phyloP scores from a whole-genome alignment of 2,113 vertebrate genomes.

The Ictalurus furcatus region DNA sequence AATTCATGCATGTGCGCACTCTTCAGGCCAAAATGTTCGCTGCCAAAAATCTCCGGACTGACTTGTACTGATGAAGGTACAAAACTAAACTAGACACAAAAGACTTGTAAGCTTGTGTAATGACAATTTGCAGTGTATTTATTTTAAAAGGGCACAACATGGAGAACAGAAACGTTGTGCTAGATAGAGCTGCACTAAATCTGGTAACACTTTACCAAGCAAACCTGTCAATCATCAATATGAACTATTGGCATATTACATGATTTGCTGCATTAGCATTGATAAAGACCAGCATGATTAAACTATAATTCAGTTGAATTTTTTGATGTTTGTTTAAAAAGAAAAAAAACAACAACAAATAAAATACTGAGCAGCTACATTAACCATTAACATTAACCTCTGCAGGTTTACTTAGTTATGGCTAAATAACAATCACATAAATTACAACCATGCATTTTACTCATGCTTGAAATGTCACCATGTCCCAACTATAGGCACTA shows the following conservation, averaged over 20 bases:
- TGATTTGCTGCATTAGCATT: background rate
- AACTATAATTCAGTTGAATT: background rate
- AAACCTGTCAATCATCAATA: background rate
- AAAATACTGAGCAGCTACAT: background rate
- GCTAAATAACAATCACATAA: background rate
- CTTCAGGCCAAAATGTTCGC: conserved; percentile 33
- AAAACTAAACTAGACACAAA: background rate
- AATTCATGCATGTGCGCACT: background rate
- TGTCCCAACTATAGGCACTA: background rate
- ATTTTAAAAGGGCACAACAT: background rate
- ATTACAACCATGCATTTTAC: background rate
- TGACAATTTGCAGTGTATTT: background rate
- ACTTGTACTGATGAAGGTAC: conserved; percentile 3
- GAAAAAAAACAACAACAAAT: too few relatives aligned
- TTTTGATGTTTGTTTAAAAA: background rate
- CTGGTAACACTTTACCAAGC: background rate
- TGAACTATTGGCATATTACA: background rate
- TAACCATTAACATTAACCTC: background rate
- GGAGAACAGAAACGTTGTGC: background rate
- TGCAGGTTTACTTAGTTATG: background rate
- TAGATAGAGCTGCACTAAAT: background rate
- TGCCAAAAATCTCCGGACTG: background rate
- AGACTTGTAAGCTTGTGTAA: background rate
- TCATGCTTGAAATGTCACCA: background rate
- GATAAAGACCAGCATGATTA: background rate